These are phyloP conservation scores for Lipotes vexillifer DNA, from an alignment of 2,113 vertebrate species.

Conservation along the genomic window DNA sequence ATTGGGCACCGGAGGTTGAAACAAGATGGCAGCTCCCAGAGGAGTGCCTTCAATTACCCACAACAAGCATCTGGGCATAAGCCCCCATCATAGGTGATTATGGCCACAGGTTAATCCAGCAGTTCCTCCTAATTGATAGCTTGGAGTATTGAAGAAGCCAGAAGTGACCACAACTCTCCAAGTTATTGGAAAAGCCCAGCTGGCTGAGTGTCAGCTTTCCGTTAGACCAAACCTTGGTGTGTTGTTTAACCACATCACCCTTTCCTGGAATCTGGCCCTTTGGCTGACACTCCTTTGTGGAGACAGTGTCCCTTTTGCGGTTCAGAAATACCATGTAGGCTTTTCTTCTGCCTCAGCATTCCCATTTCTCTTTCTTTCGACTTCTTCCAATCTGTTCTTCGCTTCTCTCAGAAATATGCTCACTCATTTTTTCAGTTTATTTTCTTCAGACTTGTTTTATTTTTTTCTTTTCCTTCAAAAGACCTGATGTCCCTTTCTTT, in stretches of 20 bases:
- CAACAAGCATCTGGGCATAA: constrained; percentile 9
- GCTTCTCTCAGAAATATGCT: not conserved
- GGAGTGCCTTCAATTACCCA: constrained; percentile 29
- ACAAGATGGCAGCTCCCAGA: constrained; percentile 25
- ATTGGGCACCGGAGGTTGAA: not conserved
- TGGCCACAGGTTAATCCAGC: constrained; percentile 44
- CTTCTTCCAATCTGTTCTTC: not conserved
- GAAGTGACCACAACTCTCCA: constrained; percentile 47
- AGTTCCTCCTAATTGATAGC: constrained; percentile 63
- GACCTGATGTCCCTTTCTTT: not conserved
- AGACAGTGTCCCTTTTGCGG: constrained; percentile 63
- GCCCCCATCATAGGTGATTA: constrained; percentile 56
- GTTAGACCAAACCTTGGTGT: constrained; percentile 10
- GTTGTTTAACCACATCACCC: constrained; percentile 44
- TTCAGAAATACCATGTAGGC: constrained; percentile 38
- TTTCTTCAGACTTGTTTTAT: not conserved
- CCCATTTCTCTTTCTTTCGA: not conserved
- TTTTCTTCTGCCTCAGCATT: constrained; percentile 37
- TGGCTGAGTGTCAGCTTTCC: constrained; percentile 48
- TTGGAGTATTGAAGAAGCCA: constrained; percentile 45
- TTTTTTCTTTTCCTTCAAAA: not conserved
- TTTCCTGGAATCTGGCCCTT: constrained; percentile 63
- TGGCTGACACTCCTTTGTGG: constrained; percentile 63
- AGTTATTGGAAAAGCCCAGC: constrained; percentile 46
- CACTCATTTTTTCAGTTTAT: not conserved